phyloP scores from a whole-genome alignment of 2,113 vertebrate species.

The Poecile atricapillus region DNA sequence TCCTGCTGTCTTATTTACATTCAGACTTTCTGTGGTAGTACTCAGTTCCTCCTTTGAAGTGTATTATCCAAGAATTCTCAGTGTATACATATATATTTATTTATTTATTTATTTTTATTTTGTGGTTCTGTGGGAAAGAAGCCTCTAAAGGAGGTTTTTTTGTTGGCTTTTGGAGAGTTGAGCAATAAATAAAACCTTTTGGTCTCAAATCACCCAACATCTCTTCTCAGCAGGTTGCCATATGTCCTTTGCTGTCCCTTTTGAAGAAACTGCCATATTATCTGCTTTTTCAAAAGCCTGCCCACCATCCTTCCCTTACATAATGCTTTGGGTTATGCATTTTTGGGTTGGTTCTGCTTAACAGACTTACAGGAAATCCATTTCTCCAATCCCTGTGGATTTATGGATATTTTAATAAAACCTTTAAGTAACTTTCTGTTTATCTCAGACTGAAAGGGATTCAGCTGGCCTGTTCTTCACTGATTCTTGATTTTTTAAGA shows the following conservation, averaged over 20 bases:
- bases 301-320: background rate
- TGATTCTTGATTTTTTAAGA: background rate
- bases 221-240: background rate
- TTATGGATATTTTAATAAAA: background rate
- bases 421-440: background rate
- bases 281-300: background rate
- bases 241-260: background rate
- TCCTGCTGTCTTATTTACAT: background rate
- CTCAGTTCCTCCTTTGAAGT: background rate
- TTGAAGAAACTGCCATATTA: background rate
- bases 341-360: background rate
- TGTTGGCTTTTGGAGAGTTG: background rate
- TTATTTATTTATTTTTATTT: background rate
- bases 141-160: background rate
- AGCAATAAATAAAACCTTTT: background rate
- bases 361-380: background rate
- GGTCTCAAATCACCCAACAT: background rate
- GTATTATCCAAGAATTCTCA: background rate
- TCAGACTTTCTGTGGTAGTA: background rate
- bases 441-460: background rate
- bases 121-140: background rate
- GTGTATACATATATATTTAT: rapidly evolving
- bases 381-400: background rate
- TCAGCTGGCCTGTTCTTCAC: background rate
- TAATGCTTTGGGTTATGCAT: background rate